Evolutionary conservation across 1,140 invertebrate species (phyloP), one percentile per base, ranked within the genome.

Genomic region (Chlorops oryzae): DNA sequence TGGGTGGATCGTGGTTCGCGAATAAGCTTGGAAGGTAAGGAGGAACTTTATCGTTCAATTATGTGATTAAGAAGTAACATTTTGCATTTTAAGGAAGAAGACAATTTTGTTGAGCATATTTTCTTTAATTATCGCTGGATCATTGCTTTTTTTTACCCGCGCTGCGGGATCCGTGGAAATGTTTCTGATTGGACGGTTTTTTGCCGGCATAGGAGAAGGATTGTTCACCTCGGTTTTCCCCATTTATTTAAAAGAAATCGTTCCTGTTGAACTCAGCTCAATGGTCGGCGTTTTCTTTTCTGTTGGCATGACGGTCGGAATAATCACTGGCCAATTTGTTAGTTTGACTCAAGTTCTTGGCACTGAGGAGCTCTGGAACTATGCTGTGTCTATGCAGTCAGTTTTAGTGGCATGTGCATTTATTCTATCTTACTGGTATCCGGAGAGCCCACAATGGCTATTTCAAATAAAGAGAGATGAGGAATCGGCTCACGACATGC

Each of bases 381-480:
- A 81, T 57, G 77, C 90, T 41, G 59, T 91, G 5, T 82, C 80
- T 47, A 75, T 80, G 37, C 86, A 81, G 66, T 69, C 76, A 22
- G 38, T 83, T n/a, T 72, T 79, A 54, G 76, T 82, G 45, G 60
- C 82, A 23, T 42, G 83, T 25, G 72, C 78, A 55, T 64, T 77
- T 40, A 63, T 83, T 18, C 60, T 78, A 1, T 65, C 85, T 15
- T 77, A 76, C 48, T 74, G 81, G 56, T 76, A 89, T 59, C 88
- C 89, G 1, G 89, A 92, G 69, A 91, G 87, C 75, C 90, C 90
- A 1, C 88, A 89, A 61, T 92, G 84, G 74, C 74, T 92, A 6
- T 88, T 79, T 59, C 73, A 86, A 34, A 75, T 87, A 27, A 81
- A 77, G 61, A 74, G 76, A 25, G 63, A 87, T 53, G 74, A 78